Percentiles rank a stretch among this genome's conserved stretches.
Conservation (phyloP, 1,140 invertebrate genomes). For the Bombus polaris region DNA sequence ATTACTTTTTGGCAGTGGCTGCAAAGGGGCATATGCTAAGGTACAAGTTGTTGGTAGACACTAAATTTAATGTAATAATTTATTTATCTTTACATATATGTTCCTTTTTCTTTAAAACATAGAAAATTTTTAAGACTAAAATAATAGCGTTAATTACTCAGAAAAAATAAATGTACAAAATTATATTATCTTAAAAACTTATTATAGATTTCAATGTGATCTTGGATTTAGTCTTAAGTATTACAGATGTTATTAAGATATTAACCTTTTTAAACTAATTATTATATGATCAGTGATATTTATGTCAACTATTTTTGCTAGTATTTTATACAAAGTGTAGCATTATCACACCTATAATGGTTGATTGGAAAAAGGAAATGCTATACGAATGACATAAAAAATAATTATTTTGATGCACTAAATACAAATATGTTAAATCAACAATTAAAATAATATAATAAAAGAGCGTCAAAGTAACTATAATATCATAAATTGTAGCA, state of each 20-base stretch:
- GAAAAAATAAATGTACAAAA: background rate
- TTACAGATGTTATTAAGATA: background rate
- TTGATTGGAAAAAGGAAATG: background rate
- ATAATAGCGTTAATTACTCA: background rate
- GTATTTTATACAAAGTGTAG: background rate
- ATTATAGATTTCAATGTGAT: background rate
- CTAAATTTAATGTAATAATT: background rate
- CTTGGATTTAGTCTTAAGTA: background rate
- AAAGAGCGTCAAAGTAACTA: too few relatives aligned
- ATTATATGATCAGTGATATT: background rate
- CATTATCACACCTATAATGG: background rate
- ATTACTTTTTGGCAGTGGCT: slow-evolving; percentile 69
- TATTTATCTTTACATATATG: background rate
- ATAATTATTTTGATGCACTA: too few relatives aligned
- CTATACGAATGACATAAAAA: too few relatives aligned
- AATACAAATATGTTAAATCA: background rate
- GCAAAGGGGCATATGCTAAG: slow-evolving; percentile 79
- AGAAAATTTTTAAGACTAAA: background rate
- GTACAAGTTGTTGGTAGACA: slow-evolving; percentile 69
- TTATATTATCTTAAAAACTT: background rate
- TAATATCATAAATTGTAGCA: background rate
- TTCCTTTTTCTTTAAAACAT: background rate
- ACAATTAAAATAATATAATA: background rate
- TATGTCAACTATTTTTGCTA: background rate
- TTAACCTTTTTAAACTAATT: background rate